Base-by-base conservation (phyloP, 2,113 vertebrate genomes). In the Oenanthe oenanthe region DNA sequence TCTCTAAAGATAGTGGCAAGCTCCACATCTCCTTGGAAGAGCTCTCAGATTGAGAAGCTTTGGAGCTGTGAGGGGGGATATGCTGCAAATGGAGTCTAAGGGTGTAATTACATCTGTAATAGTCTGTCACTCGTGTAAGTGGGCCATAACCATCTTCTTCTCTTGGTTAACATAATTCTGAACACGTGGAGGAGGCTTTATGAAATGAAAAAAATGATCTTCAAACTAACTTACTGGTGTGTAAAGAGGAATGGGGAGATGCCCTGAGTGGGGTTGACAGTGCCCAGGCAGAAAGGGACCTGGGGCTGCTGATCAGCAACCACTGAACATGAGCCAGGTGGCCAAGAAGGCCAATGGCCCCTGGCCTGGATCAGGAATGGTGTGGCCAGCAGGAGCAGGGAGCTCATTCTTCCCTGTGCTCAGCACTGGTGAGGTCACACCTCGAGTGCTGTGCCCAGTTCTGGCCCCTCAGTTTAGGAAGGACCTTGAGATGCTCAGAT, bases 391-490 rank as follows among this genome's bases (percentile, higher is more conserved):
- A 50, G 71, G 29, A 34, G 4, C 43, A 50, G 82, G 71, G 43
- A 3, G 25, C 12, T 42, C 4, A 42, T 57, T 20, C 6, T 34
- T 1, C 22, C 15, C 61, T 42, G 10, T 29, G 3, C 34, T 31
- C 0, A 0, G 42, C 19, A 48, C 10, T 42, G 42, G 5, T 57
- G 51, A 66, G 34, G 43, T 0, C 19, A 1, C 61, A 48, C 16
- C 29, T 24, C 0, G 12, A 48, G 42, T 28, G 12, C 29, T 40
- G 50, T 8, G 42, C 29, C 29, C 42, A 40, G 34, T 1, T 57
- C 29, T 48, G 47, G 15, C 2, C 42, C 28, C 10, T 48, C 60
- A 40, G 3, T 24, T 47, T 4, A 8, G 40, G 17, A 40, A 4
- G 50, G 58, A 45, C 1, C 0, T 28, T 32, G 70, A 48, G 31